Base-by-base conservation (phyloP, 37 sponge, comb jelly and placozoan genomes). In the Spongia lamella region DNA sequence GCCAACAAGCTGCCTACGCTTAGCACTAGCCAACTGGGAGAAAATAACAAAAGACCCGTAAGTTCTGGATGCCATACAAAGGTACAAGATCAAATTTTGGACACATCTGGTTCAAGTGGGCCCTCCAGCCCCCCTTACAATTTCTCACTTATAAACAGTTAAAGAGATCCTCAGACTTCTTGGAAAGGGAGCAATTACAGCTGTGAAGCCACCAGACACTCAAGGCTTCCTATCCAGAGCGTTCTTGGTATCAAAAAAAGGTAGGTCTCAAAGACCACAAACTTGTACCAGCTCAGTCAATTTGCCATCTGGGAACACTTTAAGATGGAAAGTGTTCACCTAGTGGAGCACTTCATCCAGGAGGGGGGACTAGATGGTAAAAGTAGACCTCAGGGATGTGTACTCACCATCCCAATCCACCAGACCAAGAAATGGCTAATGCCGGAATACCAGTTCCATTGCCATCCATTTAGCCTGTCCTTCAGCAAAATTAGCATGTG, bases 1-100 rank as follows among this genome's bases (percentile, higher is more conserved):
- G 7, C 5, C 7, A 9, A 13, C 47, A 43, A 13, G 5, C 47
- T 13, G 47, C n/a, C 9, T 43, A 43, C 47, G 9, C 47, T 9
- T 43, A 9, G 47, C 47, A 43, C 7, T 70, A 0, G 36, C 16
- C 3, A 72, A 71, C 20, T 81, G 82, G 82, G 22, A 22, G 36
- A 61, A 72, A 33, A 31, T 81, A 5, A 81, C 82, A 31, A 6
- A 62, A 22, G 73, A 81, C 64, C 72, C 2, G 0, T 81, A 73
- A 73, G 66, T 62, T 17, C 40, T 68, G 21, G 4, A 65, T 35
- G 27, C 66, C 7, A 32, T 64, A 9, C 66, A 64, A 35, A 35
- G 66, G 30, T 64, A 64, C 66, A 64, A 36, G 9, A 64, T 64
- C 13, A 35, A 64, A 32, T 64, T 64, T 35, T 36, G 30, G 36